Conservation (phyloP, 2,888 invertebrate species). For the Hedychridium roseum region DNA sequence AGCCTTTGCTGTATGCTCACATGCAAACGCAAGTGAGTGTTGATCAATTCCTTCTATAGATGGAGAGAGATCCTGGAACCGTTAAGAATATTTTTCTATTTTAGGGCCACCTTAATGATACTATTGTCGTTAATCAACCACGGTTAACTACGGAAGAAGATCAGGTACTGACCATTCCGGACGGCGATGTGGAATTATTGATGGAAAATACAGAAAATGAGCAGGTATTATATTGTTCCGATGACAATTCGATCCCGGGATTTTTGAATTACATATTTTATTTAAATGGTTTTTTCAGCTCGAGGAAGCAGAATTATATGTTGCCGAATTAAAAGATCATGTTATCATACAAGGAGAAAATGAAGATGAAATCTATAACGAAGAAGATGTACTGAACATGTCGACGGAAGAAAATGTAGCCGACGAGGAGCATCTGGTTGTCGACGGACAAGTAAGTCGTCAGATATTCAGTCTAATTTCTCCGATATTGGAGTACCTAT, state of each 20-base stretch:
- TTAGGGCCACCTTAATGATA: slow-evolving; percentile 79
- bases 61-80: not conserved
- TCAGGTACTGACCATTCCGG: slow-evolving; percentile 62
- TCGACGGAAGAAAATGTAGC: slow-evolving; percentile 39
- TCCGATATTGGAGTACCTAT: too few species aligned
- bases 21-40: slow-evolving; percentile 71
- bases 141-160: slow-evolving; percentile 71
- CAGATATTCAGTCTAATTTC: too few species aligned
- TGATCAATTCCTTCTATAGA: too few species aligned
- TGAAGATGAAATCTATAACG: slow-evolving; percentile 56
- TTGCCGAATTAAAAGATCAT: slow-evolving; percentile 66
- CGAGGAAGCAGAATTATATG: slow-evolving; percentile 65
- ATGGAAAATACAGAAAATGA: slow-evolving; percentile 52
- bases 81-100: slow-evolving; percentile 25
- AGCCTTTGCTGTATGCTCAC: slow-evolving; percentile 79
- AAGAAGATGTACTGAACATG: slow-evolving; percentile 50
- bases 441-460: slow-evolving; percentile 49
- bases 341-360: slow-evolving; percentile 64
- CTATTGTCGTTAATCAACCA: slow-evolving; percentile 85
- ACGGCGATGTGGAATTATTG: slow-evolving; percentile 56
- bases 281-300: too few species aligned
- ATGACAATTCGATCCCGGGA: too few species aligned
- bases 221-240: slow-evolving; percentile 36
- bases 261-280: too few species aligned
- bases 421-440: slow-evolving; percentile 45